A percentile compares a stretch with the other conserved stretches of the same genome.
phyloP scores from a whole-genome alignment of 2,113 vertebrate species.

The Heptranchias perlo region DNA sequence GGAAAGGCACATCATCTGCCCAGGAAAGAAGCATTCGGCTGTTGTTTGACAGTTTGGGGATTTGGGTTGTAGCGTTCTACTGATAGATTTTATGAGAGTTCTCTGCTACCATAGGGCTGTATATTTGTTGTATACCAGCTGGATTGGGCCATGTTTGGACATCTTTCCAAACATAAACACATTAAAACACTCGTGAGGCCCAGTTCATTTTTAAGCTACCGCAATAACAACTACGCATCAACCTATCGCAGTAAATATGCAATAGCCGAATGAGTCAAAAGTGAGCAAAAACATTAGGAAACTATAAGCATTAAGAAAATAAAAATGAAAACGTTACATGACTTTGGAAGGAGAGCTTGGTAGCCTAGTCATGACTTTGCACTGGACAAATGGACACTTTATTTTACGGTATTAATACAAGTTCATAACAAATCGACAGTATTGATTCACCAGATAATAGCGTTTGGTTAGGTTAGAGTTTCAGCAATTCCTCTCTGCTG shows the following conservation, averaged over 20 bases:
- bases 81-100: no score
- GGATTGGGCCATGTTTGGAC: background rate
- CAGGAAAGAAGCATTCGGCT: background rate
- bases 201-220: background rate
- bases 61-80: no score
- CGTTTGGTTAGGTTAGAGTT: no score
- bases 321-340: background rate
- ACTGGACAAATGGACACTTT: no score
- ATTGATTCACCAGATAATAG: no score
- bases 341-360: background rate
- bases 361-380: no score
- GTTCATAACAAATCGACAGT: no score
- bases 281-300: background rate
- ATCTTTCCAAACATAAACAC: background rate
- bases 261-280: background rate
- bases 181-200: background rate
- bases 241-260: background rate
- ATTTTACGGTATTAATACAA: no score
- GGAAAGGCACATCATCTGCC: no score
- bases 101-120: no score
- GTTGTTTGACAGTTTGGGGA: background rate
- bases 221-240: background rate
- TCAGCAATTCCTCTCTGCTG: no score
- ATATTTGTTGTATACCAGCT: background rate
- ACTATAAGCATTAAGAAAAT: background rate